These are phyloP conservation scores for Celastrina argiolus DNA, from an alignment of 2,888 invertebrate species.

Conservation along the genomic window DNA sequence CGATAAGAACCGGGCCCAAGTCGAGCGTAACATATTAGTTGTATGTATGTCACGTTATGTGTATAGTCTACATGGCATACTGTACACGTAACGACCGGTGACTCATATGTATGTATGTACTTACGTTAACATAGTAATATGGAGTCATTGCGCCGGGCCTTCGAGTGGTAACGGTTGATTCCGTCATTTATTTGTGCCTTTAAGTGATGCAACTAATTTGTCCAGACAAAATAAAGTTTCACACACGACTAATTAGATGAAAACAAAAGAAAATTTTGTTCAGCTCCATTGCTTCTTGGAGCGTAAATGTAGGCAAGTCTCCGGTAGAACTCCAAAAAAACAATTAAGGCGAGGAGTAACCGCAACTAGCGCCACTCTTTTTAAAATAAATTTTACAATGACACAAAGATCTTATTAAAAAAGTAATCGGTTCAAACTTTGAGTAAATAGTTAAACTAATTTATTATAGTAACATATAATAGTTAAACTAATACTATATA, in stretches of 20 bases:
- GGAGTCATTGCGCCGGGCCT: slow-evolving; percentile 53
- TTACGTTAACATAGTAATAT: slow-evolving; percentile 31
- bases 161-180: slow-evolving; percentile 61
- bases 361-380: too few species aligned
- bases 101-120: slow-evolving; percentile 20
- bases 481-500: too few species aligned
- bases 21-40: slow-evolving; percentile 12
- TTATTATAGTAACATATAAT: too few species aligned
- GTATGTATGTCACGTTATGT: slow-evolving; percentile 10
- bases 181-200: slow-evolving; percentile 53
- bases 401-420: too few species aligned
- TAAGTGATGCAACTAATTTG: slow-evolving; percentile 46
- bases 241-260: neutral
- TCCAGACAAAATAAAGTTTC: slow-evolving; percentile 3
- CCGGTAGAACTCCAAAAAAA: too few species aligned
- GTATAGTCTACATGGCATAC: slow-evolving; percentile 29
- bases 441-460: too few species aligned
- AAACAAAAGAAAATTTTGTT: neutral
- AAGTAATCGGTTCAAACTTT: too few species aligned
- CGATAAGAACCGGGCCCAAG: slow-evolving; percentile 7
- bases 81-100: slow-evolving; percentile 7
- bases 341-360: too few species aligned
- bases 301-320: too few species aligned
- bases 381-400: too few species aligned
- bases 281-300: neutral